Evolutionary conservation across 2,113 vertebrate genomes (phyloP).

Genomic region (Phalacrocorax carbo): DNA sequence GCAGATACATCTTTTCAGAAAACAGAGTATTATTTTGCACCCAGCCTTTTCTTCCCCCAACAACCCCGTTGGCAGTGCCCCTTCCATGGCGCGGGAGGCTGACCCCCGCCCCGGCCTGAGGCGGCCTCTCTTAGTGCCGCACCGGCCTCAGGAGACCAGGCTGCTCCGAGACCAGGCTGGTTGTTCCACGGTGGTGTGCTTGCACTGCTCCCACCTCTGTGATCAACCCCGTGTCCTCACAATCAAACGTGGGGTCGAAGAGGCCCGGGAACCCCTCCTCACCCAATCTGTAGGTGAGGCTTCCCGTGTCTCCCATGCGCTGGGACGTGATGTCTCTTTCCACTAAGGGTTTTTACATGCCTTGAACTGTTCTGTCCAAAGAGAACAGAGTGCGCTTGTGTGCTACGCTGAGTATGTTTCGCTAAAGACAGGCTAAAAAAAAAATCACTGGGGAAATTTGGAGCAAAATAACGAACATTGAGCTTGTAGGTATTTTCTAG

Average conservation of each 20-base stretch:
- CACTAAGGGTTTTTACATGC: not conserved
- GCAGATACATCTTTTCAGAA: not conserved
- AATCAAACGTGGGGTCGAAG: rapidly evolving
- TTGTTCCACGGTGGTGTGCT: not conserved
- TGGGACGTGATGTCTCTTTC: not conserved
- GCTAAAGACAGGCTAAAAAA: not conserved
- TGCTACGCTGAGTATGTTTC: not conserved
- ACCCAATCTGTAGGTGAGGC: not conserved
- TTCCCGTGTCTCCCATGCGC: not conserved
- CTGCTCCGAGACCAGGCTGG: not conserved
- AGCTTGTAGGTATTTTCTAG: not conserved
- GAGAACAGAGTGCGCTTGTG: not conserved
- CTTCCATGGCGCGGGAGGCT: not conserved
- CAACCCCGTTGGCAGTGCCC: not conserved
- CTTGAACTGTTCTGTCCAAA: not conserved
- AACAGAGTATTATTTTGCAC: too few species aligned
- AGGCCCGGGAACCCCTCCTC: not conserved
- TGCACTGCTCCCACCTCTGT: rapidly evolving
- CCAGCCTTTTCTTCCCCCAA: not conserved
- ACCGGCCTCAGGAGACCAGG: not conserved
- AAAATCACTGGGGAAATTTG: too few species aligned
- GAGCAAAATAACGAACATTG: not conserved
- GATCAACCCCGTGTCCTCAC: not conserved
- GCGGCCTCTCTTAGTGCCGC: rapidly evolving
- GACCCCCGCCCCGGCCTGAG: not conserved